Evolutionary conservation across 2,888 invertebrate species (phyloP), one percentile per base, ranked within the genome.

Genomic region (Pycnomerus fuliginosus): DNA sequence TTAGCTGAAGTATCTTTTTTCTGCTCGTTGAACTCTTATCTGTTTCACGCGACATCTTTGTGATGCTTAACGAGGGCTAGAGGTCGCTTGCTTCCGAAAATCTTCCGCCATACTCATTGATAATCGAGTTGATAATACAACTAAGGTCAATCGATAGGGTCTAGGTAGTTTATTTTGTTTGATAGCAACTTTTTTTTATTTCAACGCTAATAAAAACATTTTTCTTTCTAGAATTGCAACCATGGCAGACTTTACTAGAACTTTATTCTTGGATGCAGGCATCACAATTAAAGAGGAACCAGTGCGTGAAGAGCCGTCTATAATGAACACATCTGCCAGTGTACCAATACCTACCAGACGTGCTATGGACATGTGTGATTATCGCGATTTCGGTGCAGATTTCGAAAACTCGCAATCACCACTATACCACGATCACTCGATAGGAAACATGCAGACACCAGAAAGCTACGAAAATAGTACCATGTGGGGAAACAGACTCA

Each of bases 211-310:
- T n/a, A n/a, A n/a, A n/a, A n/a, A n/a, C n/a, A n/a, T n/a, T n/a
- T n/a, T n/a, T n/a, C n/a, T n/a, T n/a, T n/a, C n/a, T n/a, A n/a
- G n/a, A n/a, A n/a, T n/a, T n/a, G n/a, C n/a, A n/a, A n/a, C n/a
- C n/a, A 82, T 82, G 82, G 78, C 79, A 61, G 81, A 83, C 72
- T 82, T 77, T 73, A 75, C 77, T 60, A 76, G 78, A 68, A 81
- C 82, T 65, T 80, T 80, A 72, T 80, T 79, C 69, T 67, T 81
- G 58, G 83, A 83, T 61, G 73, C 79, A 56, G 78, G 77, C 60
- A 73, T 82, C 53, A 75, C 78, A 58, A 78, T 83, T 55, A 83
- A 83, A 69, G 80, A 82, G 66, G 83, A 83, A 68, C 77, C 78
- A 25, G 44, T 65, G 31, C 40, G 72, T 2, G 74, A 71, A 53